Evolutionary conservation across 2,888 invertebrate species (phyloP), one percentile per base, ranked within the genome.

Genomic region (Tanypteryx hageni): DNA sequence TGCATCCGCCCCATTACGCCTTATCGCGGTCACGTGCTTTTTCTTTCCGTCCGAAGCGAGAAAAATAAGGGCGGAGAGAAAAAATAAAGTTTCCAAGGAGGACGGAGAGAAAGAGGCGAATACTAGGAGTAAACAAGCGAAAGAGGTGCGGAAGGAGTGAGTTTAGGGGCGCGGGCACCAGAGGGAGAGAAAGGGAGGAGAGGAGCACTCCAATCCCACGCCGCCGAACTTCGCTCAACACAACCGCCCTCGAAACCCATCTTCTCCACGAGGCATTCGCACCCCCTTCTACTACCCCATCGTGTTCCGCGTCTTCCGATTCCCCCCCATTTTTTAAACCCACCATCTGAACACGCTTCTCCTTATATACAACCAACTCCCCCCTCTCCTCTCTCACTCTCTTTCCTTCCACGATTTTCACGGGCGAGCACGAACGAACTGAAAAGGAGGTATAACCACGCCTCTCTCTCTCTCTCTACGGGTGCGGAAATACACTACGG

Each of bases 1-100:
- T 64, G 44, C 89, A 89, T 89, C 89, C 89, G 31, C 61, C 89
- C 64, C 89, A 89, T 89, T 89, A 89, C 89, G 44, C 89, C 89
- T 89, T 89, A 89, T 89, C 89, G 61, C 89, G 61, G 44, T 64
- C 89, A 89, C 89, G 89, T 59, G 86, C 31, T 64, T 64, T 64
- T 64, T 18, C 64, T 89, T 44, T 44, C 44, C 64, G 11, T 4
- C 18, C 86, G 59, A 44, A 14, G 89, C 86, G 61, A 61, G 16
- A 18, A 18, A 89, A 64, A 89, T 31, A 64, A 64, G 27, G 22
- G 44, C 18, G 13, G 89, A 31, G 57, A 83, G 44, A 83, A 83
- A 83, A 83, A 68, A 89, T 44, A 64, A 89, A 61, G 18, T 89
- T 89, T 18, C 16, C n/a, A 44, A 64, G 61, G 76, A 7, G 76